A percentile compares a stretch with the other conserved stretches of the same genome.
phyloP scores from a whole-genome alignment of 2,113 vertebrate species.

The Aegotheles bennettii region DNA sequence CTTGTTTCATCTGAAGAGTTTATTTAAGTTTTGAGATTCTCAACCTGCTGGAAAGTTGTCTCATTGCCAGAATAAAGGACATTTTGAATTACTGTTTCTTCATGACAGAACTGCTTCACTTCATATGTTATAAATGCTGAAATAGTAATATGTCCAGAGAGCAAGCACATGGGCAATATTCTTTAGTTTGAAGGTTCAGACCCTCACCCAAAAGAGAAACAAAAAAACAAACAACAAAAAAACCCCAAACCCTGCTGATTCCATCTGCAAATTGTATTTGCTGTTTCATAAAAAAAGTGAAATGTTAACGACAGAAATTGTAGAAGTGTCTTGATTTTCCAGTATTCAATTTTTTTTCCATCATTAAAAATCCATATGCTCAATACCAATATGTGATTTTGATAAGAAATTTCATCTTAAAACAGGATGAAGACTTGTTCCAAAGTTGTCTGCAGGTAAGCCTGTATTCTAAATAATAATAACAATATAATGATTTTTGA shows the following conservation, averaged over 20 bases:
- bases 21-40: not conserved
- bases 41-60: not conserved
- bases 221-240: too few species aligned
- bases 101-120: not conserved
- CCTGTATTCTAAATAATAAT: not conserved
- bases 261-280: not conserved
- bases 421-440: not conserved
- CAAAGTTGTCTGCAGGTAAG: not conserved
- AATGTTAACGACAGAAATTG: not conserved
- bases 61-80: not conserved
- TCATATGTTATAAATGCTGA: not conserved
- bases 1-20: not conserved
- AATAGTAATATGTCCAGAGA: not conserved
- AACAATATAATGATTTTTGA: not conserved
- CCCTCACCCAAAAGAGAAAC: fast-evolving
- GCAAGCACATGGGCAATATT: not conserved
- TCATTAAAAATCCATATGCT: not conserved
- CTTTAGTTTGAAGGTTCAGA: not conserved
- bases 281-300: not conserved
- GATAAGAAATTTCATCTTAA: not conserved
- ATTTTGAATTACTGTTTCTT: not conserved
- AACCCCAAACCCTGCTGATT: not conserved
- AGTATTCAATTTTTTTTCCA: not conserved
- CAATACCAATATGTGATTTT: not conserved
- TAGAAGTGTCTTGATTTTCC: not conserved